Base-by-base conservation (phyloP, 2,797 vertebrate genomes). In the Graptemys geographica region DNA sequence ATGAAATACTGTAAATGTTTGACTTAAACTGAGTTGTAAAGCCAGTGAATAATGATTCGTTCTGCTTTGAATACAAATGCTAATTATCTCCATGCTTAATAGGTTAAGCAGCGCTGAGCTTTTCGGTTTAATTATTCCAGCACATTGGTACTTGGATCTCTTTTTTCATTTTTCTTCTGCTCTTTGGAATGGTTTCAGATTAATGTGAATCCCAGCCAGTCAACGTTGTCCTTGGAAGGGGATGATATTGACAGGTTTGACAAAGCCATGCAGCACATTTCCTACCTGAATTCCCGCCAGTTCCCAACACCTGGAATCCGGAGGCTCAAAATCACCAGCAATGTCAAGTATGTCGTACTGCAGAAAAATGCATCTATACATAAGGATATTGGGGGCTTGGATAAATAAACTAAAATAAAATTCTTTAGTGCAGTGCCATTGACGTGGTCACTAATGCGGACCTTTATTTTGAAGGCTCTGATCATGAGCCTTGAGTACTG, bases 221-320 rank as follows among this genome's bases (percentile, higher is more conserved):
- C 99, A 0, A 98, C 97, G 1, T 81, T 99, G 98, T 99, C 98
- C 3, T 87, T 99, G 59, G 99, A 99, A 93, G 99, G 99, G 2
- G 99, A 99, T 1, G 99, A 99, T 82, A 96, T 99, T 0, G 99
- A 99, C 57, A 98, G 98, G 47, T 98, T 99, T 8, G 99, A 99
- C 79, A 99, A 99, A 96, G 99, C 99, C 97, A 98, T 99, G 99
- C 99, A 99, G 96, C 99, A 99, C 90, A 94, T 99, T 49, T 99
- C 99, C 86, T 99, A 99, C 96, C 96, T 99, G 95, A 99, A 99
- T 97, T 99, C 99, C 1, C 98, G 99, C 10, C 99, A 99, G 98
- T 99, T 99, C 97, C 99, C 99, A 12, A 99, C 99, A 0, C 99
- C 99, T 0, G 99, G 99, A 69, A 99, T 99, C 92, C 98, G 99